phyloP scores from a whole-genome alignment of 2,888 invertebrate genomes.

The Megaustenia siamemsis region DNA sequence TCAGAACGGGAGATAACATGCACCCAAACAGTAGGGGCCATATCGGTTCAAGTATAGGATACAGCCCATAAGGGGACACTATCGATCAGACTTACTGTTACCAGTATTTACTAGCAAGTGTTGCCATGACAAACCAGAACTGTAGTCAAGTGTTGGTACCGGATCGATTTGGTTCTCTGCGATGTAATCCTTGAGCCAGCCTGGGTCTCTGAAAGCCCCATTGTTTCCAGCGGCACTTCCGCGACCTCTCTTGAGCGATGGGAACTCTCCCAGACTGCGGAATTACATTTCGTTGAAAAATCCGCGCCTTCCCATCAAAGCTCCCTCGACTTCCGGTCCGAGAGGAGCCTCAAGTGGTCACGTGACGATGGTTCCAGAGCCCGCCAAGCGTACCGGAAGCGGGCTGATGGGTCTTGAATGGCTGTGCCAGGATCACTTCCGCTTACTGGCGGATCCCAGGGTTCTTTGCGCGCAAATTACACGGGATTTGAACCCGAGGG shows the following conservation, averaged over 20 bases:
- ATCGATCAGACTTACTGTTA: not conserved
- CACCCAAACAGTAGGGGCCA: no score
- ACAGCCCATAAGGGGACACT: no score
- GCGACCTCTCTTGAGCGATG: slow-evolving; percentile 40
- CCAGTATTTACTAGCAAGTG: slow-evolving; percentile 17
- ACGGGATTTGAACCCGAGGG: slow-evolving; percentile 51
- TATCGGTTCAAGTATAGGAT: no score
- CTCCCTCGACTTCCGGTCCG: slow-evolving; percentile 48
- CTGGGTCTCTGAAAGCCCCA: slow-evolving; percentile 4
- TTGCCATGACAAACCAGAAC: not conserved
- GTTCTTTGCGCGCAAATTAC: slow-evolving; percentile 52
- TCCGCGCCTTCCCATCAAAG: slow-evolving; percentile 51
- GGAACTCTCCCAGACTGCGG: slow-evolving; percentile 38
- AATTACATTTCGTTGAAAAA: slow-evolving; percentile 49
- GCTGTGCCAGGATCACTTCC: slow-evolving; percentile 52
- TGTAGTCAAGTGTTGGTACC: slow-evolving; percentile 2
- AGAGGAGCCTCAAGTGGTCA: slow-evolving; percentile 50
- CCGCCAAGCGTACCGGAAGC: slow-evolving; percentile 44
- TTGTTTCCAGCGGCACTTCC: slow-evolving; percentile 43
- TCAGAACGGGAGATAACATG: no score
- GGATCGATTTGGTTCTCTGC: not conserved
- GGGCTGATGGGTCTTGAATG: slow-evolving; percentile 47
- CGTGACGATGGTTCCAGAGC: slow-evolving; percentile 51
- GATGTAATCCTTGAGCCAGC: slow-evolving; percentile 17
- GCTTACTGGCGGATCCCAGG: slow-evolving; percentile 43